Evolutionary conservation across 2,797 vertebrate species (phyloP), one percentile per base, ranked within the genome.

Genomic region (Carcharodon carcharias): DNA sequence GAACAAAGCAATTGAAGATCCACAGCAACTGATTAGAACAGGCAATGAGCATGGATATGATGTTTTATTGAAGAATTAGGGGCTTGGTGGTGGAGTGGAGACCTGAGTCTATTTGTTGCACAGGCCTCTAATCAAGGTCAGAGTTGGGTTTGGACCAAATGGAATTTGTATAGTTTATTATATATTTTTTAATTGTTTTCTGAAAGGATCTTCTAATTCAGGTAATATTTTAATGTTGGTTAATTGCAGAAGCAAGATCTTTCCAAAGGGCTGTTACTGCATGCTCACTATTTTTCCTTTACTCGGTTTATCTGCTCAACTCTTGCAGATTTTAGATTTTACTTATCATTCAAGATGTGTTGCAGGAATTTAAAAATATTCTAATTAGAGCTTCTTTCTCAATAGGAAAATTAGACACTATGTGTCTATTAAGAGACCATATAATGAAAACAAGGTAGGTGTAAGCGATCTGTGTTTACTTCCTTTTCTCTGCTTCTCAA

Each of bases 321-420:
- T 21, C 80, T 50, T 45, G 40, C 40, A 5, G 40, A 23, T 35
- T 45, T 63, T 63, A 56, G n/a, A 56, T 56, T 92, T 8, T 56
- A 92, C 28, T 21, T 77, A 40, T 85, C 82, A 67, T 61, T 50
- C 21, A 35, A 87, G 28, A 65, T 91, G n/a, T 8, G 14, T 31
- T 92, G 16, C 45, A 45, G 45, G 54, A 87, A 87, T 54, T 96
- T 91, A 63, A 91, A 14, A 56, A 45, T 61, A 71, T 95, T 95
- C 67, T 96, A 14, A 87, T 95, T 96, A 69, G 45, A 8, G 35
- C 95, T 80, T 96, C 96, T 97, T 96, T 80, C 89, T 97, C 97
- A 98, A 96, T 98, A 99, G 99, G 98, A 99, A 99, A 98, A 99
- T 99, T 98, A 99, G 99, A 98, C 99, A 99, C 99, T 99, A 99